phyloP scores from a whole-genome alignment of 2,888 invertebrate species.

The Junonia oenone region DNA sequence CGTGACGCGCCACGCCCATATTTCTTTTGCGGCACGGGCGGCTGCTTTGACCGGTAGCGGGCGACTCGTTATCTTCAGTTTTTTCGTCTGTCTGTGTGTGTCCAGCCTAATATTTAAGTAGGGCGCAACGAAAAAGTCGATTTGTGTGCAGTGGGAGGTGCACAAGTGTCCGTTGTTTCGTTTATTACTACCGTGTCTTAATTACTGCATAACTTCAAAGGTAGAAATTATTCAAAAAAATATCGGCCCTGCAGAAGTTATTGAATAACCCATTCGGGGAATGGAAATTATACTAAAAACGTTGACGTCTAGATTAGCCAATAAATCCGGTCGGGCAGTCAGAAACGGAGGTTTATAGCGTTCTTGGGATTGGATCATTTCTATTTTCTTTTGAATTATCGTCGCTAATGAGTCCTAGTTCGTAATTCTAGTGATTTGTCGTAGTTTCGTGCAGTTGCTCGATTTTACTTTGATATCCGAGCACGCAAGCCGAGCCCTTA shows the following conservation, averaged over 20 bases:
- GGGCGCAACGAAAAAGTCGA: constrained; percentile 52
- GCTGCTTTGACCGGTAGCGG: constrained; percentile 74
- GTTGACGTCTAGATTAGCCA: background rate
- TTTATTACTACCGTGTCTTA: constrained; percentile 42
- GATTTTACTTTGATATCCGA: constrained; percentile 21
- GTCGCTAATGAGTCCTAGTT: constrained; percentile 57
- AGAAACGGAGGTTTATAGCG: constrained; percentile 12
- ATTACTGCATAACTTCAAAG: constrained; percentile 16
- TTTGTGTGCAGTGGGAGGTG: constrained; percentile 58
- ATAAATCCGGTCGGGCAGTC: background rate
- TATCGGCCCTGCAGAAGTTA: background rate
- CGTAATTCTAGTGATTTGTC: constrained; percentile 65
- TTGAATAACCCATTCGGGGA: background rate
- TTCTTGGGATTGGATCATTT: constrained; percentile 29
- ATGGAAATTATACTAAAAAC: background rate
- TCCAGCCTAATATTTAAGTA: constrained; percentile 72
- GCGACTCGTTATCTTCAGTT: constrained; percentile 65
- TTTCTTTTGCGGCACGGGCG: constrained; percentile 44
- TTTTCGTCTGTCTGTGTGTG: constrained; percentile 65
- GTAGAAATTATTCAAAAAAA: constrained; percentile 3
- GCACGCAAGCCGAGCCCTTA: constrained; percentile 14
- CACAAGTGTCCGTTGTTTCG: constrained; percentile 44
- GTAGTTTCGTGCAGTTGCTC: constrained; percentile 41
- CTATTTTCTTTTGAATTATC: constrained; percentile 48
- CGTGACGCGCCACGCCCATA: constrained; percentile 74